Conservation (phyloP, 2,888 invertebrate genomes). For the Prosopocoilus inquinatus region DNA sequence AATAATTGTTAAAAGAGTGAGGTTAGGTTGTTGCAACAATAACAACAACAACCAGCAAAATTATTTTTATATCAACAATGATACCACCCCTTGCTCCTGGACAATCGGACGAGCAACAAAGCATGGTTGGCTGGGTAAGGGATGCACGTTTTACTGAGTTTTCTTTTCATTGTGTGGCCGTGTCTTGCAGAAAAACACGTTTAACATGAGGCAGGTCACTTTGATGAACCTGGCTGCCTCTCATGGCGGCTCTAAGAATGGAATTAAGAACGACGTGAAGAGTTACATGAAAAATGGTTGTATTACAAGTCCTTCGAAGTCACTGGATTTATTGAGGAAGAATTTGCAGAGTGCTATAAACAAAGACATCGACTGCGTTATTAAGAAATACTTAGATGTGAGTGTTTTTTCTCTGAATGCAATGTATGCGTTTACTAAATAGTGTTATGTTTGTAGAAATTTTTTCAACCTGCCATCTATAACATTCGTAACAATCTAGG, state of each 20-base stretch:
- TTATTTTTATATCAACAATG: slow-evolving; percentile 39
- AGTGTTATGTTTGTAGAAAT: slow-evolving; percentile 59
- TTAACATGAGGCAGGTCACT: slow-evolving; percentile 69
- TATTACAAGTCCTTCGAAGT: slow-evolving; percentile 67
- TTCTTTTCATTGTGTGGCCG: neutral
- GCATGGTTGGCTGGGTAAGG: slow-evolving; percentile 51
- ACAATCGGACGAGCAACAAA: slow-evolving; percentile 48
- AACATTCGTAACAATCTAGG: slow-evolving; percentile 76
- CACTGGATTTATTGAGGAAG: slow-evolving; percentile 70
- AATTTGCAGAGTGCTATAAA: slow-evolving; percentile 76
- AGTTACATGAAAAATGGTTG: slow-evolving; percentile 49
- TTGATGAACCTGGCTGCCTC: slow-evolving; percentile 67
- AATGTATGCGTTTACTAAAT: slow-evolving; percentile 25
- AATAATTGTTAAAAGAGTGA: neutral
- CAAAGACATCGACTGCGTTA: slow-evolving; percentile 73
- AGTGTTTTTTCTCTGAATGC: slow-evolving; percentile 23
- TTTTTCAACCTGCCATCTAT: slow-evolving; percentile 75
- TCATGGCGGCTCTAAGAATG: slow-evolving; percentile 60
- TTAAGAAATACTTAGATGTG: slow-evolving; percentile 76
- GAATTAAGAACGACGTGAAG: slow-evolving; percentile 45
- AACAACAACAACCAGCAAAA: neutral
- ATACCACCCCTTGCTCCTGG: slow-evolving; percentile 50
- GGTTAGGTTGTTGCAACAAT: slow-evolving; percentile 14
- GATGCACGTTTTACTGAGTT: slow-evolving; percentile 1
- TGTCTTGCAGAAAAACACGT: slow-evolving; percentile 54